Evolutionary conservation across 2,888 invertebrate genomes (phyloP).

Genomic region (Epistrophe eligans): DNA sequence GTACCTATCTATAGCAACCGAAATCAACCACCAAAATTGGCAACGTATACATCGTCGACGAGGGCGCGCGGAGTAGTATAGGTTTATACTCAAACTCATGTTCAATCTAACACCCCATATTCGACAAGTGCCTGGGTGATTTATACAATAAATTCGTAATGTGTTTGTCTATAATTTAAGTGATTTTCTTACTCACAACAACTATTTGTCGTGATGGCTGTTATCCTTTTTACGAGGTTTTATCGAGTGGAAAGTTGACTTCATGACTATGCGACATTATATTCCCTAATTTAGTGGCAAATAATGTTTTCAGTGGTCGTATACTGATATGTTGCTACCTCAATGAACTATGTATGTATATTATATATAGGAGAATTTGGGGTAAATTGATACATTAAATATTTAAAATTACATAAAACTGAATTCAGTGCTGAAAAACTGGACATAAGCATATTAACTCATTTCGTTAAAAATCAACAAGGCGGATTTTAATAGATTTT

Average conservation of each 20-base stretch:
- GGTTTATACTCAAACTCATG: constrained; percentile 23
- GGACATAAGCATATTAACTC: too few species aligned
- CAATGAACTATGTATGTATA: neutral
- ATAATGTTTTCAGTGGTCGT: constrained; percentile 51
- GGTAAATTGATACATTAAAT: neutral
- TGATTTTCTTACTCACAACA: constrained; percentile 65
- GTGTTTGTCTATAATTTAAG: constrained; percentile 66
- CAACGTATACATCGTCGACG: constrained; percentile 34
- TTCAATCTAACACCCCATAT: constrained; percentile 51
- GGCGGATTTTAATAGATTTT: too few species aligned
- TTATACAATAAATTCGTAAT: constrained; percentile 23
- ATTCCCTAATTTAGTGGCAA: constrained; percentile 59
- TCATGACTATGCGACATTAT: constrained; percentile 61
- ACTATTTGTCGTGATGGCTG: constrained; percentile 34
- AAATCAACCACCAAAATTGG: constrained; percentile 48
- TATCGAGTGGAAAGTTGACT: constrained; percentile 72
- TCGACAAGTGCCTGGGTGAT: constrained; percentile 45
- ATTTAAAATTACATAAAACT: too few species aligned
- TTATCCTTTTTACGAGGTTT: constrained; percentile 61
- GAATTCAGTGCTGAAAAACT: too few species aligned
- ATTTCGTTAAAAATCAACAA: too few species aligned
- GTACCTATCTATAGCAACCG: neutral
- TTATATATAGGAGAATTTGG: neutral
- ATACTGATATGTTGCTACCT: constrained; percentile 32
- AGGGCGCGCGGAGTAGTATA: too few species aligned